Evolutionary conservation across 2,888 invertebrate species (phyloP), one percentile per base, ranked within the genome.

Genomic region (Tachina lurida): DNA sequence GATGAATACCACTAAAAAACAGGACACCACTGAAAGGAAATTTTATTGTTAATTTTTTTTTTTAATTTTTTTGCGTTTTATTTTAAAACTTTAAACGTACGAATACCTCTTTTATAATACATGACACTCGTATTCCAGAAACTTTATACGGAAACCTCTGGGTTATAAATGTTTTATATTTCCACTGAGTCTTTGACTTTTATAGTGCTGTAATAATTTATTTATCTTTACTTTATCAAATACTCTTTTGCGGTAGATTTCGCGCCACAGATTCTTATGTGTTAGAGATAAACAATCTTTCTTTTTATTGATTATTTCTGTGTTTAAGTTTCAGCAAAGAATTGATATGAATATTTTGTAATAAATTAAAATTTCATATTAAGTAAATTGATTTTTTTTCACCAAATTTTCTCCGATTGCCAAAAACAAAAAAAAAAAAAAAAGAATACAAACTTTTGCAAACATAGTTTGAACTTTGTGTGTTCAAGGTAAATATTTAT

Each of bases 1-100:
- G 47, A 86, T 84, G 47, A 89, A 15, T 9, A 88, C 43, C 52
- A 88, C 77, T 74, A 89, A 70, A 39, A 84, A 52, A 77, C 87
- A 86, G 47, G 78, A 87, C 86, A 75, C n/a, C 54, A 81, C 81
- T 81, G 31, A 7, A 54, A 81, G 47, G 15, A 15, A 47, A 56
- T 4, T 52, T 31, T 22, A 4, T 22, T 52, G 0, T 31, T 17
- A 45, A 3, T 22, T 0, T n/a, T 8, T 19, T 10, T 31, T 31
- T 2, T 31, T 31, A 31, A 19, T 3, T 1, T 45, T 0, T 0
- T 43, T 74, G 22, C 2, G 43, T 22, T 10, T 39, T 52, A 52
- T 49, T 39, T n/a, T 58, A 2, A 58, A 45, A 9, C 10, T 0
- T 10, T 7, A 0, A 31, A 31, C 41, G 5, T 3, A 39, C 31